Conservation (phyloP, 2,888 invertebrate species). For the Agrochola litura region DNA sequence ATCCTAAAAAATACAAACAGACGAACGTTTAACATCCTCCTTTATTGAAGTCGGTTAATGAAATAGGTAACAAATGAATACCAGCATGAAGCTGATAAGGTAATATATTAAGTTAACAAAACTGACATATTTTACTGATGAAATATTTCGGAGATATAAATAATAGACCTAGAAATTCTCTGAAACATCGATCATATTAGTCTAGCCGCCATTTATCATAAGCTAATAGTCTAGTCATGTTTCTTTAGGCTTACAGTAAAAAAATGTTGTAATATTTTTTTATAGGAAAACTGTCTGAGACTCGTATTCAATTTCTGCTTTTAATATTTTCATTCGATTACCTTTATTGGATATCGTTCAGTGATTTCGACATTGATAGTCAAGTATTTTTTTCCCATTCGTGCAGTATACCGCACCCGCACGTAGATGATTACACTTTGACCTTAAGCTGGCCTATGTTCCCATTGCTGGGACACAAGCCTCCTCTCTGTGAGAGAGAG, state of each 20-base stretch:
- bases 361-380: not conserved
- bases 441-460: not conserved
- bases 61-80: conserved; percentile 4
- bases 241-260: conserved; percentile 17
- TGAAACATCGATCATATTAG: conserved; percentile 48
- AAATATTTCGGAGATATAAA: conserved; percentile 27
- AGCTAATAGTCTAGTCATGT: conserved; percentile 18
- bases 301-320: conserved; percentile 13
- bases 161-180: conserved; percentile 15
- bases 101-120: conserved; percentile 21
- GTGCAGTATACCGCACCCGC: not conserved
- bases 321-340: conserved; percentile 24
- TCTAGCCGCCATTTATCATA: conserved; percentile 54
- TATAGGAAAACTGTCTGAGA: not conserved
- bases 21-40: too few species aligned
- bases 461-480: too few species aligned
- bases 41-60: too few species aligned
- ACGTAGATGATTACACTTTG: not conserved
- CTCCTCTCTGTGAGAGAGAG: too few species aligned
- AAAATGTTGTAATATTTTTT: conserved; percentile 35
- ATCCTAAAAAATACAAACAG: too few species aligned
- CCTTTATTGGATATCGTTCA: not conserved
- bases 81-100: not conserved
- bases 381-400: not conserved
- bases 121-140: conserved; percentile 18